Conservation (phyloP, 2,113 vertebrate species). For the Forbesichthys agassizii region DNA sequence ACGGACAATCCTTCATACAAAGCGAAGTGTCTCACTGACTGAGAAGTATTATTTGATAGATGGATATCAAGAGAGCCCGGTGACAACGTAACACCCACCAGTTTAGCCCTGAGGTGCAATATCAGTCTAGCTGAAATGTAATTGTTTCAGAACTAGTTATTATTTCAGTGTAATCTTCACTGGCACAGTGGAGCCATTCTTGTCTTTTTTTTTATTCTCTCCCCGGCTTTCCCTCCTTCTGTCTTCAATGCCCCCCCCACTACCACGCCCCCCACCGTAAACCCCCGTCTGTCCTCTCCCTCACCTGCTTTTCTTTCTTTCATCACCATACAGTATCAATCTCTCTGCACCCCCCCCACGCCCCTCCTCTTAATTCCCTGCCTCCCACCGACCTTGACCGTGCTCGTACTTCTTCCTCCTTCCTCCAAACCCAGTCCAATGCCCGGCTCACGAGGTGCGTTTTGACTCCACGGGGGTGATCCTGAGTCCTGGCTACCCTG, state of each 20-base stretch:
- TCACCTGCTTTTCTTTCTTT: conserved; percentile 11
- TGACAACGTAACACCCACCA: conserved; percentile 36
- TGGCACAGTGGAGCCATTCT: conserved; percentile 22
- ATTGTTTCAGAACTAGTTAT: conserved; percentile 51
- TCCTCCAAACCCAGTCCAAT: conserved; percentile 80
- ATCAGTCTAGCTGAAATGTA: conserved; percentile 39
- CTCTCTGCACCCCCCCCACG: background rate
- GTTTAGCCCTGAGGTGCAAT: conserved; percentile 31
- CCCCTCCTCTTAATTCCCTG: background rate
- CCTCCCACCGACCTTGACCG: background rate
- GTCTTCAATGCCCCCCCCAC: background rate
- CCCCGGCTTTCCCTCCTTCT: background rate
- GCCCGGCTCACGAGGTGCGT: conserved; percentile 92
- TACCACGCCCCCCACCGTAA: background rate
- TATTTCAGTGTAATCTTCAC: conserved; percentile 43
- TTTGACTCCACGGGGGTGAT: conserved; percentile 96
- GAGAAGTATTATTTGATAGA: conserved; percentile 54
- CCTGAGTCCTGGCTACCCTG: conserved; percentile 93
- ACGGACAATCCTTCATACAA: conserved; percentile 36
- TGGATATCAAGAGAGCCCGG: conserved; percentile 33
- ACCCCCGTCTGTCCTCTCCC: background rate
- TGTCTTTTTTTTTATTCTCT: background rate
- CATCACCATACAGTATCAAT: background rate
- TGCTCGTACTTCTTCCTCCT: background rate
- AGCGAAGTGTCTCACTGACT: conserved; percentile 36